Evolutionary conservation across 2,113 vertebrate species (phyloP).

Genomic region (Ptychochromis oligacanthus): DNA sequence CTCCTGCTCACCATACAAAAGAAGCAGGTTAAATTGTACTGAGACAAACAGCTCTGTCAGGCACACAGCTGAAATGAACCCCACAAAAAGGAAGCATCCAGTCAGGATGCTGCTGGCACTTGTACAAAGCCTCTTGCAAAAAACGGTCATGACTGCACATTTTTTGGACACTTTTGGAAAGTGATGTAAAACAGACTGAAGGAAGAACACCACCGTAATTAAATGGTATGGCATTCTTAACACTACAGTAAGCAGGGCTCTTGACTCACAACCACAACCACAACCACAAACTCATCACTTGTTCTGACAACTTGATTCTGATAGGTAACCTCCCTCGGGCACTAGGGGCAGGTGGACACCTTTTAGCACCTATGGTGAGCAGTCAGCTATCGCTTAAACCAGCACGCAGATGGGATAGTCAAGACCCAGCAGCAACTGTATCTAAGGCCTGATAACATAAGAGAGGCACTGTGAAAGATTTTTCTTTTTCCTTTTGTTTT

Average conservation of each 20-base stretch:
- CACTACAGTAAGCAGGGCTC: background rate
- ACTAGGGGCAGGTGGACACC: conserved; percentile 16
- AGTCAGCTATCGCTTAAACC: background rate
- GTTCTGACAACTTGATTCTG: background rate
- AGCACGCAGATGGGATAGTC: background rate
- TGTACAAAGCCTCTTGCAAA: background rate
- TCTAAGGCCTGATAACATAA: background rate
- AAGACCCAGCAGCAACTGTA: background rate
- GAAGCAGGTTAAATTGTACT: background rate
- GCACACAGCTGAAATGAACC: background rate
- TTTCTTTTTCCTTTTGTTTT: background rate
- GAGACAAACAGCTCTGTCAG: background rate
- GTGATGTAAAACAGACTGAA: background rate
- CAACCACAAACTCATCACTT: background rate
- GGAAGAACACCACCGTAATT: background rate
- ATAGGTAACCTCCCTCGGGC: background rate
- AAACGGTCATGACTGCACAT: background rate
- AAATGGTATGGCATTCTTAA: background rate
- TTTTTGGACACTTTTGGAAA: background rate
- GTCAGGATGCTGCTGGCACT: background rate
- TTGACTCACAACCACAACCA: no score
- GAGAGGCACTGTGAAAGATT: background rate
- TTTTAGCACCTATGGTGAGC: background rate
- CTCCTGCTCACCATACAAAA: background rate
- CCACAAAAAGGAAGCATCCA: background rate